A percentile compares a stretch with the other conserved stretches of the same genome.
These are phyloP conservation scores for Blera fallax DNA, from an alignment of 2,888 invertebrate genomes.

Conservation along the genomic window DNA sequence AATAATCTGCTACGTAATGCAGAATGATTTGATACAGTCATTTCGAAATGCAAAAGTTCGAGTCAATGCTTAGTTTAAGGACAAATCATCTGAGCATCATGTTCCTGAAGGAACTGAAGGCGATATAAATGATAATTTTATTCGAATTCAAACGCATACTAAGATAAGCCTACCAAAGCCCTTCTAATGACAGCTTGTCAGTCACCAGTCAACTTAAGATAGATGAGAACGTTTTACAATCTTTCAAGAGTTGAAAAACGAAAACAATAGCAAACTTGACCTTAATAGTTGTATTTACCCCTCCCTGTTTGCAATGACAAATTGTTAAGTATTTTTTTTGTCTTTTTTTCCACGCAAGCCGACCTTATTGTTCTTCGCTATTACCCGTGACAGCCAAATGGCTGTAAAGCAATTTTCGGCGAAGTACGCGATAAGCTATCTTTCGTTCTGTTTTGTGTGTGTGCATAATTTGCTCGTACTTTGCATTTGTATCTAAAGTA, in stretches of 20 bases:
- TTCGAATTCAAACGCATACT: background rate
- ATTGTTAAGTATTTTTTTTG: slow-evolving; percentile 32
- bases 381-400: slow-evolving; percentile 56
- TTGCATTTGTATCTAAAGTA: slow-evolving; percentile 13
- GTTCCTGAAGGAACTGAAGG: no score
- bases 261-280: slow-evolving; percentile 50
- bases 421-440: slow-evolving; percentile 48
- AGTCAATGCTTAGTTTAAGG: no score
- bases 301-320: slow-evolving; percentile 26
- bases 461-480: slow-evolving; percentile 27
- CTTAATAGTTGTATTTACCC: slow-evolving; percentile 37
- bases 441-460: slow-evolving; percentile 33
- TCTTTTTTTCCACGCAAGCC: background rate
- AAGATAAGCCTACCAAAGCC: background rate
- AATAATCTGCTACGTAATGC: background rate
- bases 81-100: background rate
- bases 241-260: background rate
- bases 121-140: background rate
- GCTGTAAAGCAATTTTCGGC: slow-evolving; percentile 49
- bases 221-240: background rate
- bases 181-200: slow-evolving; percentile 5
- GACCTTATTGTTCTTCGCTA: slow-evolving; percentile 56
- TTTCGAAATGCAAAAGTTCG: background rate
- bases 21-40: background rate
- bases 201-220: background rate